Evolutionary conservation across 2,888 invertebrate genomes (phyloP), one percentile per base, ranked within the genome.

Genomic region (Fragum fragum): DNA sequence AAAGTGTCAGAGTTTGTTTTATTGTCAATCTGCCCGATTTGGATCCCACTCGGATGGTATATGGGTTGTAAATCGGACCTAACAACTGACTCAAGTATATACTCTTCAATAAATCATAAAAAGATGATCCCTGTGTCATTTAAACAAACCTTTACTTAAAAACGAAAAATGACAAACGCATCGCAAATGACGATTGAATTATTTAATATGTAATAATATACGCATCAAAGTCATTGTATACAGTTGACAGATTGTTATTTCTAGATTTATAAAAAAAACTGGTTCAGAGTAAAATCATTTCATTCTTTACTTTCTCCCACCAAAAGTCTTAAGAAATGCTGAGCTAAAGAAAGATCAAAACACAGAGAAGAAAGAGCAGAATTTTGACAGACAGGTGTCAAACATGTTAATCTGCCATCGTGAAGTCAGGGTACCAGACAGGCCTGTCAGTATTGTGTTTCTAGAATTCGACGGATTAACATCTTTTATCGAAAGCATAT

Each of bases 91-190:
- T 61, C 26, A 61, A 61, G 61, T 28, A 61, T 28, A 61, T 28
- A 32, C 61, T 32, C 26, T 61, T 32, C 61, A 61, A 61, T 61
- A 61, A 61, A 61, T 61, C 61, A 61, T 61, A 61, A 61, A 61
- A 61, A 61, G 61, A 61, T 26, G 23, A 61, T 18, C 61, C 61
- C 18, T 18, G 2, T 57, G 57, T 57, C 57, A 57, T n/a, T 14
- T n/a, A 36, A 47, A 18, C 47, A 47, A 47, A 47, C 47, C 47
- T 47, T 18, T 47, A 9, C 32, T 36, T 36, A 36, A 9, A 36
- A 6, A 36, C 9, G 32, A 36, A n/a, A n/a, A n/a, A n/a, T n/a
- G n/a, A n/a, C n/a, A n/a, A n/a, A n/a, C n/a, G n/a, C n/a, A n/a
- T n/a, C n/a, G n/a, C n/a, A n/a, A n/a, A n/a, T n/a, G n/a, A n/a